Evolutionary conservation across 1,140 invertebrate genomes (phyloP), one percentile per base, ranked within the genome.

Genomic region (Apis cerana): DNA sequence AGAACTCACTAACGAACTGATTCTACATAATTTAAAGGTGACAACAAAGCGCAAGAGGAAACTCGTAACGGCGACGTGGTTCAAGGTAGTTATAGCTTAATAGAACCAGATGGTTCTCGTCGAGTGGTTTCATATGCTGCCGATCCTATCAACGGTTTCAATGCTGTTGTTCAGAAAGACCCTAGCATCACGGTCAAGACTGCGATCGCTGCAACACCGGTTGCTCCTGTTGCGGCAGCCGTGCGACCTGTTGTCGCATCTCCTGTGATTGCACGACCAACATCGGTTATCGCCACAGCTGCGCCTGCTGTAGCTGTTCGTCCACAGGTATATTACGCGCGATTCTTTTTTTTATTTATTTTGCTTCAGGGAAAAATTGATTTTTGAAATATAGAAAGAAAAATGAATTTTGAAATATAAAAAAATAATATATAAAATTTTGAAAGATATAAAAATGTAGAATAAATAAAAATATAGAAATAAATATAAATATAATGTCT

Each of bases 131-230:
- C 93, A 33, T 95, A 95, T 85, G 91, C 91, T 11, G 92, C 94
- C 59, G 94, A 95, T 89, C 91, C 93, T 27, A 90, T 94, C 85
- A 94, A 93, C 78, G 94, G 94, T 64, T 95, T 95, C 88, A 94
- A 94, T 86, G 94, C 94, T 19, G 87, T 95, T 58, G 94, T 95
- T n/a, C 91, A 94, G 70, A 93, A 92, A 80, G 89, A 93, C 62
- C 92, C 91, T 8, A 83, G 89, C 69, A 75, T 91, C 68, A 90
- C 89, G 43, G 81, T 89, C 0, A 88, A 90, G 62, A 81, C 86
- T 52, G 89, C 85, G n/a, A 81, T 88, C 12, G 88, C 89, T 21
- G 86, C 90, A 27, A 75, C 77, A 75, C 78, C 85, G 72, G 77
- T 75, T 56, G 69, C 75, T 52, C 84, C 81, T 54, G 43, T 76